Evolutionary conservation across 2,888 invertebrate species (phyloP).

Genomic region (Dinocampus coccinellae): DNA sequence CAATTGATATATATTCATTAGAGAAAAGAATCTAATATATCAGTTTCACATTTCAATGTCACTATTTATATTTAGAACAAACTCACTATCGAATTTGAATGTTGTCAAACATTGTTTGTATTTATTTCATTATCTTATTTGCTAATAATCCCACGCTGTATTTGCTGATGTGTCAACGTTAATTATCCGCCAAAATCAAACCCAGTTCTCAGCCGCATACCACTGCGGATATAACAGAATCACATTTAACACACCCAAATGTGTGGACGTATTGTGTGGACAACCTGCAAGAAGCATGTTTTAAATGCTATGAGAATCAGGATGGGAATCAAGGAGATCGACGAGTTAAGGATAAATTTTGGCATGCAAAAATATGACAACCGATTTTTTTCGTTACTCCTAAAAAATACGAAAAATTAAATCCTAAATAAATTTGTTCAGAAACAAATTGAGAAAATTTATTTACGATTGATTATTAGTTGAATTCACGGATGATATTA

Average conservation of each 20-base stretch:
- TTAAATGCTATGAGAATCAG: conserved; percentile 60
- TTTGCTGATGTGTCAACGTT: conserved; percentile 29
- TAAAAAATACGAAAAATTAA: not conserved
- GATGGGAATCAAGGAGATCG: conserved; percentile 35
- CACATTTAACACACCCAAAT: conserved; percentile 39
- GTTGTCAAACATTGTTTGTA: conserved; percentile 15
- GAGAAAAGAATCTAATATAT: not conserved
- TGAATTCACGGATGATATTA: not conserved
- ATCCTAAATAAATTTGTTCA: not conserved
- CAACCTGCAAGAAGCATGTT: conserved; percentile 68
- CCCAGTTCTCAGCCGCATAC: conserved; percentile 39
- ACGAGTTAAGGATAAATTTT: conserved; percentile 1
- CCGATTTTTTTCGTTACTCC: not conserved
- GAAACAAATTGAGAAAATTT: not conserved
- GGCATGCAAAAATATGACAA: not conserved
- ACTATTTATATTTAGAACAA: not conserved
- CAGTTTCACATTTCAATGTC: not conserved
- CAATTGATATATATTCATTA: not conserved
- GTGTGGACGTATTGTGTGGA: conserved; percentile 49
- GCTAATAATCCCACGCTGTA: conserved; percentile 43
- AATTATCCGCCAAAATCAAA: conserved; percentile 42
- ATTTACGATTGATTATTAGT: not conserved
- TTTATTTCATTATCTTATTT: conserved; percentile 15
- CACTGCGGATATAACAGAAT: conserved; percentile 32
- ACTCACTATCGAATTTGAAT: not conserved